phyloP scores from a whole-genome alignment of 2,113 vertebrate genomes.

The Ammodytes dubius region DNA sequence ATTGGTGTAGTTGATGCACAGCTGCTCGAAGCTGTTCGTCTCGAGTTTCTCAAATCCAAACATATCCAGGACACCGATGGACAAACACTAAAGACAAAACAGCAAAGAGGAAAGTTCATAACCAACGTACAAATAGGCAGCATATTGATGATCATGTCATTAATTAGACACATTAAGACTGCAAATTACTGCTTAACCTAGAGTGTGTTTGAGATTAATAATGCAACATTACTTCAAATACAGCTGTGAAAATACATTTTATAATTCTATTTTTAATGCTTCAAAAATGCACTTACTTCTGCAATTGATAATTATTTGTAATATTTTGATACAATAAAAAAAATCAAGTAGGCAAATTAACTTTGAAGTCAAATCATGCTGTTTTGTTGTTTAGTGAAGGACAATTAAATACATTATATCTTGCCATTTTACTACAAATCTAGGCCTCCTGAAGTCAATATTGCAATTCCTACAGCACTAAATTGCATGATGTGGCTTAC shows the following conservation, averaged over 20 bases:
- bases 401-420: not conserved
- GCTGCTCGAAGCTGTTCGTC: constrained; percentile 95
- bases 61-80: constrained; percentile 94
- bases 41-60: constrained; percentile 96
- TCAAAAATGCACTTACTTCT: not conserved
- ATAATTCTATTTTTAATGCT: not conserved
- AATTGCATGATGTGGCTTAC: constrained; percentile 78
- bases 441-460: not conserved
- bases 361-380: not conserved
- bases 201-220: not conserved
- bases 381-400: too few species aligned
- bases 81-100: constrained; percentile 87
- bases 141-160: not conserved
- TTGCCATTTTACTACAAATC: not conserved
- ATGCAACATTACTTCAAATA: not conserved
- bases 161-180: not conserved
- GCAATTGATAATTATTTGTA: not conserved
- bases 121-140: not conserved
- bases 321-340: not conserved
- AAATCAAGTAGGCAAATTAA: not conserved
- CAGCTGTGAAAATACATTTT: not conserved
- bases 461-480: not conserved
- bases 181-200: not conserved
- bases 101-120: constrained; percentile 6
- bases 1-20: constrained; percentile 96